phyloP scores from a whole-genome alignment of 2,113 vertebrate genomes.

The Oryzias melastigma region DNA sequence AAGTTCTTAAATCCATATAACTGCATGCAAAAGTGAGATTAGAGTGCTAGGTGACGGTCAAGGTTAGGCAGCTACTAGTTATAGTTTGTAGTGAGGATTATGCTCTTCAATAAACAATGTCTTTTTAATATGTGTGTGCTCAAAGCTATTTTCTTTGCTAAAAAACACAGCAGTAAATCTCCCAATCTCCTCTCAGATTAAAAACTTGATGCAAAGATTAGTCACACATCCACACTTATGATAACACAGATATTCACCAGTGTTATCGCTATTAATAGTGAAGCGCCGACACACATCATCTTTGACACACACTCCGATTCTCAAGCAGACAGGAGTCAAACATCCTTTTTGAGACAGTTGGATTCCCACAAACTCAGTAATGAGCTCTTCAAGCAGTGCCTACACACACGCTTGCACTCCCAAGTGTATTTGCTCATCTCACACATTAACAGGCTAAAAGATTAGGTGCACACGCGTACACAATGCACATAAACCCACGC shows the following conservation, averaged over 20 bases:
- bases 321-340: slow-evolving; percentile 47
- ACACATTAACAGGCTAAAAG: slow-evolving; percentile 61
- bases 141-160: slow-evolving; percentile 1
- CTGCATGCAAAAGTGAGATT: too few relatives aligned
- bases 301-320: slow-evolving; percentile 8
- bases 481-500: slow-evolving; percentile 9
- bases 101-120: neutral
- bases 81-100: neutral
- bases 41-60: neutral
- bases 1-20: neutral
- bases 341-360: slow-evolving; percentile 52
- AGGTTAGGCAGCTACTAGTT: neutral
- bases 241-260: slow-evolving; percentile 8
- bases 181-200: neutral
- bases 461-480: slow-evolving; percentile 30
- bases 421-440: slow-evolving; percentile 50
- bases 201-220: neutral
- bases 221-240: neutral
- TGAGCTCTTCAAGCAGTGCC: slow-evolving; percentile 58
- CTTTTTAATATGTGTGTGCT: neutral
- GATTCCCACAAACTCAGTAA: slow-evolving; percentile 65
- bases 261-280: slow-evolving; percentile 33
- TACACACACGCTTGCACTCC: slow-evolving; percentile 51
- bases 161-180: neutral
- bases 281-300: slow-evolving; percentile 3